Evolutionary conservation across 2,888 invertebrate species (phyloP), one percentile per base, ranked within the genome.

Genomic region (Pyrrhia umbra): DNA sequence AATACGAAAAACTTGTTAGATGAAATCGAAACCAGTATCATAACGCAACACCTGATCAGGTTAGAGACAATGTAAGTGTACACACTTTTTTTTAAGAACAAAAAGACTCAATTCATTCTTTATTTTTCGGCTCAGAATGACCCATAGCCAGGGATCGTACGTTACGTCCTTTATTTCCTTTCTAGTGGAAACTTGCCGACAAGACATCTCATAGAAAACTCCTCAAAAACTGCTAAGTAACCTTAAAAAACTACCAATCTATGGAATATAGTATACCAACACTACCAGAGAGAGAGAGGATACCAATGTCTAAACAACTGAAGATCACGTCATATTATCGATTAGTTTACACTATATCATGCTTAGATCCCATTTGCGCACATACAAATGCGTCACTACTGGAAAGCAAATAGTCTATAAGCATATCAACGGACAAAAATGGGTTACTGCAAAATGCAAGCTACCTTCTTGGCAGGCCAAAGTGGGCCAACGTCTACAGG

Each of bases 391-490:
- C 40, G 37, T 51, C 46, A 61, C 16, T 39, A 18, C 34, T 68
- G 39, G 23, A 51, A 40, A 37, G 34, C 37, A 49, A 67, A 57
- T 16, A 39, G 39, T 18, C 20, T 27, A 34, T 42, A 6, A n/a
- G 6, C 10, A 25, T 47, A 39, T 27, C 9, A 58, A 42, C 40
- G 4, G 39, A 23, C 52, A 16, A 23, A 71, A 54, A 43, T 49
- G 40, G 43, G 9, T 65, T 30, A 21, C n/a, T 6, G 23, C 16
- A 40, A 16, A 27, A 20, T 18, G 43, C 39, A 49, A 37, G 20
- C 20, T 40, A 39, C 16, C 43, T 65, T 65, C 34, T 66, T 74
- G 49, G 56, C 75, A 18, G 13, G n/a, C 18, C 16, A 64, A 63
- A 34, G 34, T 64, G 20, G 47, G 47, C 43, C 64, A 49, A 13